Evolutionary conservation across 2,113 vertebrate species (phyloP).

Genomic region (Panthera uncia): DNA sequence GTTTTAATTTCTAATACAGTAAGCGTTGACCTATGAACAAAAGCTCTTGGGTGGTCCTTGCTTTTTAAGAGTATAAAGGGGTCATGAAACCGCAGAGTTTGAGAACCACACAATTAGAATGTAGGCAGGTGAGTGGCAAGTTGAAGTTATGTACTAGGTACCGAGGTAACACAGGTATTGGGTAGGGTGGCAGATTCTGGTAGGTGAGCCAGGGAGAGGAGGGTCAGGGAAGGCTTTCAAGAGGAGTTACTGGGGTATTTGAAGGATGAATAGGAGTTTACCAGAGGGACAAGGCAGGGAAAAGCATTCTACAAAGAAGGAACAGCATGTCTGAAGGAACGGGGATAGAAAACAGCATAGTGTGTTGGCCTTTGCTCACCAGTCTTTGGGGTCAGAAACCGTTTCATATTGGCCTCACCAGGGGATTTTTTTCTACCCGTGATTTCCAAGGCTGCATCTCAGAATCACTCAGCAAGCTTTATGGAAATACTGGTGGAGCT

Average conservation of each 20-base stretch:
- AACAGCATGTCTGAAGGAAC: neutral
- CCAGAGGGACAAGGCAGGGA: neutral
- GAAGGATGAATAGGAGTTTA: neutral
- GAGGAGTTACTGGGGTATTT: neutral
- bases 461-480: neutral
- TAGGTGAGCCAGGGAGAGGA: neutral
- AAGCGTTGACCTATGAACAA: neutral
- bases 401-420: rapidly evolving
- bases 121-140: neutral
- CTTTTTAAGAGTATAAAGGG: constrained; percentile 18
- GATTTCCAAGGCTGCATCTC: neutral
- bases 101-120: neutral
- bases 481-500: neutral
- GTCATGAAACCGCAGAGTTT: neutral
- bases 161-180: neutral
- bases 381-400: neutral
- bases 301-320: neutral
- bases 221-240: neutral
- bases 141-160: neutral
- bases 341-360: neutral
- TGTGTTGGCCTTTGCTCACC: neutral
- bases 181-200: neutral
- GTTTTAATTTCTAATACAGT: neutral
- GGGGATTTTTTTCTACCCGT: neutral
- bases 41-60: neutral